Conservation (phyloP, 2,797 vertebrate species). For the Alectoris magna region DNA sequence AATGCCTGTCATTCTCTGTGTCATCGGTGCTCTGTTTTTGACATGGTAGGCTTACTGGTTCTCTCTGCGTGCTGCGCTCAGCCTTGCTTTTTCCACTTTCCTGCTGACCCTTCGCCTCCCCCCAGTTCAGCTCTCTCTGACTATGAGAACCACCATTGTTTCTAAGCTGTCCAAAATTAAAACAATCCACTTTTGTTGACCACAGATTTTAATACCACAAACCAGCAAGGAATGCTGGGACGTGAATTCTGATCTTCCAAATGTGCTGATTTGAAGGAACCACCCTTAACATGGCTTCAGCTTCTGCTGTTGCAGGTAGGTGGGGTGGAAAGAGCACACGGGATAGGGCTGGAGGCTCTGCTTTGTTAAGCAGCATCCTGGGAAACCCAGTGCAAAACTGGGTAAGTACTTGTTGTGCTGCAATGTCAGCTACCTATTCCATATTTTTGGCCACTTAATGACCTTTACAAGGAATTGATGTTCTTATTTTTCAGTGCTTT, state of each 20-base stretch:
- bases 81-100: not conserved
- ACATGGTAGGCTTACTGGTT: not conserved
- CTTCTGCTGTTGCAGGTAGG: not conserved
- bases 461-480: not conserved
- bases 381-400: not conserved
- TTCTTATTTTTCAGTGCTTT: not conserved
- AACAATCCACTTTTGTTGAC: not conserved
- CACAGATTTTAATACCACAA: fast-evolving
- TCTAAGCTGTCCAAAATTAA: not conserved
- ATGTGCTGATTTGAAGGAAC: not conserved
- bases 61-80: not conserved
- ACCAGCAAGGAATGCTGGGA: not conserved
- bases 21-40: not conserved
- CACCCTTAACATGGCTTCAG: not conserved
- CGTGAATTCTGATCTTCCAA: fast-evolving
- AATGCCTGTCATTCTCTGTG: too few relatives aligned
- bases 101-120: not conserved
- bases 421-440: not conserved
- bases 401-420: not conserved
- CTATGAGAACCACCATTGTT: fast-evolving
- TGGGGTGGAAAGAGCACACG: not conserved
- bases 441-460: not conserved
- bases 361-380: fast-evolving
- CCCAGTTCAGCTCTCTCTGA: fast-evolving
- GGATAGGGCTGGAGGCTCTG: not conserved